These are phyloP conservation scores for Holothuria scabra DNA, from an alignment of 53 echinoderm and acorn worm genomes.

Conservation along the genomic window DNA sequence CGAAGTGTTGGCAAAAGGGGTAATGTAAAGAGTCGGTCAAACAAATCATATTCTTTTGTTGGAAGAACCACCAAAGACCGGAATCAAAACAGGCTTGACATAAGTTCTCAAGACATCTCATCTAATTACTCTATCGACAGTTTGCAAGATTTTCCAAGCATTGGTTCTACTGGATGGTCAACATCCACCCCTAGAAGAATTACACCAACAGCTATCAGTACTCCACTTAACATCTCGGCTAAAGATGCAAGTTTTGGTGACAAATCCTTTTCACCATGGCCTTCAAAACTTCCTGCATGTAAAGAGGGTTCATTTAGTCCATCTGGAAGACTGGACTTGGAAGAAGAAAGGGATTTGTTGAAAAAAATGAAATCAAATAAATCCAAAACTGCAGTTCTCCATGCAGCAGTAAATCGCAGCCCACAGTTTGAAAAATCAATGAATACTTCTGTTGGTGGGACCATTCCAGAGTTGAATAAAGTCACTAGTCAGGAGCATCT, in stretches of 20 bases:
- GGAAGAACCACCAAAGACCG: background rate
- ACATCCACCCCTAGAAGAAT: constrained; percentile 76
- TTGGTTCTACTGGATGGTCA: constrained; percentile 40
- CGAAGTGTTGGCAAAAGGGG: background rate
- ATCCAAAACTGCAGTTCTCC: background rate
- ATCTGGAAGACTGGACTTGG: constrained; percentile 48
- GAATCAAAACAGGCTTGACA: background rate
- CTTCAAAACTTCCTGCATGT: background rate
- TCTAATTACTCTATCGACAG: constrained; percentile 70
- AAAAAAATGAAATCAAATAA: constrained; percentile 63
- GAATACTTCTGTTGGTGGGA: constrained; percentile 36
- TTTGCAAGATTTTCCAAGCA: constrained; percentile 78
- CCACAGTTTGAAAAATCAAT: constrained; percentile 11
- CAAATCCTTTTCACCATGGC: background rate
- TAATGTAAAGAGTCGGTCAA: background rate
- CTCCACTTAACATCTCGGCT: background rate
- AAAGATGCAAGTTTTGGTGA: constrained; percentile 27
- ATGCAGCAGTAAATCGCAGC: background rate
- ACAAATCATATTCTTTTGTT: background rate
- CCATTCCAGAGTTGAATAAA: constrained; percentile 61
- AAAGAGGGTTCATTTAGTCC: background rate
- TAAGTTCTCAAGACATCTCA: background rate
- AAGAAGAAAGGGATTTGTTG: constrained; percentile 83
- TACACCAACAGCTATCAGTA: constrained; percentile 78
- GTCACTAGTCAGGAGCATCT: constrained; percentile 70